A percentile compares a stretch with the other conserved stretches of the same genome.
Conservation (phyloP, 2,113 vertebrate species). For the Mionectes macconnelli region DNA sequence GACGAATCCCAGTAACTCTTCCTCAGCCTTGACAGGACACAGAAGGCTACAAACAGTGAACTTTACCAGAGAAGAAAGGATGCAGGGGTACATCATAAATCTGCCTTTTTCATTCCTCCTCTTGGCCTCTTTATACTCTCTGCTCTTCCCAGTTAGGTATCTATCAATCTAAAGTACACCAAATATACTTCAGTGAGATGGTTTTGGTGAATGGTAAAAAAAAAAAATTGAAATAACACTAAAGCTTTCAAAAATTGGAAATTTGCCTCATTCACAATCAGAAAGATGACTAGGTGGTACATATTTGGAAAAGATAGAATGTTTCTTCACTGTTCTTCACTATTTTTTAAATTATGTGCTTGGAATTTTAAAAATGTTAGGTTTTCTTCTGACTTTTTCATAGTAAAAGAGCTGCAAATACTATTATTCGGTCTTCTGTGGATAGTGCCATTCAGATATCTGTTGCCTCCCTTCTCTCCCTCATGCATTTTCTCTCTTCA, state of each 20-base stretch:
- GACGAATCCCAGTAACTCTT: background rate
- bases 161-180: background rate
- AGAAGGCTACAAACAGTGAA: background rate
- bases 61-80: background rate
- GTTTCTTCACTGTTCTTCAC: background rate
- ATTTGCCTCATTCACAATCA: background rate
- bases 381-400: background rate
- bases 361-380: background rate
- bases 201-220: background rate
- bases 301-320: background rate
- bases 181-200: background rate
- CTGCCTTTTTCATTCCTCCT: background rate
- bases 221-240: background rate
- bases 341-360: background rate
- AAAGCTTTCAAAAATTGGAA: background rate
- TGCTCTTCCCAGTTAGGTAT: background rate
- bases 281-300: background rate
- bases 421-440: background rate
- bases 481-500: background rate
- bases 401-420: background rate
- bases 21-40: background rate
- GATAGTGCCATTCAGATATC: background rate
- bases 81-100: background rate
- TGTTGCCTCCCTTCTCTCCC: background rate
- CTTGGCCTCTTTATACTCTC: fast-evolving